Conservation (phyloP, 2,797 vertebrate species). For the Emydoidea blandingii region DNA sequence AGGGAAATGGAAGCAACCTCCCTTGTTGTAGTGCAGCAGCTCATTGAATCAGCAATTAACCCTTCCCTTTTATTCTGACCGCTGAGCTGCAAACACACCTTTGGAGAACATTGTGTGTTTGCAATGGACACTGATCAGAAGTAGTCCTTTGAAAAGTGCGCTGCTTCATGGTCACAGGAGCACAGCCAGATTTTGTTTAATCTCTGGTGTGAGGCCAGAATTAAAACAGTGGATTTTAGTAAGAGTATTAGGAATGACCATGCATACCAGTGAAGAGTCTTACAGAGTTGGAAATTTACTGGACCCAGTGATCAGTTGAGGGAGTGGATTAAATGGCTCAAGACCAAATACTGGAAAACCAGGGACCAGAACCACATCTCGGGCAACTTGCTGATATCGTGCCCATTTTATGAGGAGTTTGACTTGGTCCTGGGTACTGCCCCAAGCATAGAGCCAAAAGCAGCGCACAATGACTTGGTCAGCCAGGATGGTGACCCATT, state of each 20-base stretch:
- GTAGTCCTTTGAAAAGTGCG: background rate
- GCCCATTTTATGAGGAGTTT: no score
- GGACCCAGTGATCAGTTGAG: no score
- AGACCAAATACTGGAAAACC: no score
- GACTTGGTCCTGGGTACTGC: no score
- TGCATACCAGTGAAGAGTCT: background rate
- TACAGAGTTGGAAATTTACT: background rate
- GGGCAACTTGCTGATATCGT: no score
- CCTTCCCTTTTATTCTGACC: background rate
- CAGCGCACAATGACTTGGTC: no score
- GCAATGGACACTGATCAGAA: background rate
- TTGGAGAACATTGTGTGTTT: background rate
- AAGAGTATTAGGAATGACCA: background rate
- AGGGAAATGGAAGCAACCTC: background rate
- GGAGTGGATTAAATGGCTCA: no score
- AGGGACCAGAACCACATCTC: no score
- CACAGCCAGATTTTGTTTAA: background rate
- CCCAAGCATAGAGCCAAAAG: no score
- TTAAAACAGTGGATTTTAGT: no score
- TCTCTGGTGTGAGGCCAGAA: background rate
- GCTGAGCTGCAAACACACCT: background rate
- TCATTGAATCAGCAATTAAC: background rate
- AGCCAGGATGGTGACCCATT: no score
- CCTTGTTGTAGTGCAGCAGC: background rate
- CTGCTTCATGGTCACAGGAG: background rate